Evolutionary conservation across 2,888 invertebrate species (phyloP), one percentile per base, ranked within the genome.

Genomic region (Tachina fera): DNA sequence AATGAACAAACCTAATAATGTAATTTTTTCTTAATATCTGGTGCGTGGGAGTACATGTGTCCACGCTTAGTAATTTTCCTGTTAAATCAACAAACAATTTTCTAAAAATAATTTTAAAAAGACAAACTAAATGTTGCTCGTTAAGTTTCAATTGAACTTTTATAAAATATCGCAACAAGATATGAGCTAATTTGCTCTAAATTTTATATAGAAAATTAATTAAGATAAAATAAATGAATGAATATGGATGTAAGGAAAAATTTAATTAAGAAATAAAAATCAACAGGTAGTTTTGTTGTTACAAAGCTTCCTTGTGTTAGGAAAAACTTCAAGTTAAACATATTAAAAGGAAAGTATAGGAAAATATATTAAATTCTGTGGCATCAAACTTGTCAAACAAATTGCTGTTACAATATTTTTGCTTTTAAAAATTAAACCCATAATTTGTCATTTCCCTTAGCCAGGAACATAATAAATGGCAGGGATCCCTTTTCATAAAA

Each of bases 401-500:
- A 53, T 31, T 41, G 3, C 19, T 49, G 16, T 43, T 41, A 11
- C 9, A 61, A 43, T 14, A 14, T 14, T 31, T 56, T 43, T 56
- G 9, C 14, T 49, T 22, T 14, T 11, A 10, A 39, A 39, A 61
- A 39, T 68, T 70, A 49, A 58, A 77, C 10, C 47, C 43, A 51
- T n/a, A 60, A 70, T 70, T 78, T 78, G 49, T 70, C 60, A 78
- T 60, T 60, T 70, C 1, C 51, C 10, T 67, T 39, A 14, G 76
- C 31, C 56, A 51, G n/a, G 3, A 43, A 31, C 5, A 53, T 63
- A 53, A 53, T 43, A 49, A 65, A 67, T 56, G 53, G n/a, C 8
- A 67, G 47, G 16, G 3, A 16, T 13, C 8, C 61, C 43, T 5
- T 61, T 43, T 16, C n/a, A 4, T 9, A 16, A 67, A 16, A n/a